Evolutionary conservation across 2,797 vertebrate genomes (phyloP), one percentile per base, ranked within the genome.

Genomic region (Gila robusta): DNA sequence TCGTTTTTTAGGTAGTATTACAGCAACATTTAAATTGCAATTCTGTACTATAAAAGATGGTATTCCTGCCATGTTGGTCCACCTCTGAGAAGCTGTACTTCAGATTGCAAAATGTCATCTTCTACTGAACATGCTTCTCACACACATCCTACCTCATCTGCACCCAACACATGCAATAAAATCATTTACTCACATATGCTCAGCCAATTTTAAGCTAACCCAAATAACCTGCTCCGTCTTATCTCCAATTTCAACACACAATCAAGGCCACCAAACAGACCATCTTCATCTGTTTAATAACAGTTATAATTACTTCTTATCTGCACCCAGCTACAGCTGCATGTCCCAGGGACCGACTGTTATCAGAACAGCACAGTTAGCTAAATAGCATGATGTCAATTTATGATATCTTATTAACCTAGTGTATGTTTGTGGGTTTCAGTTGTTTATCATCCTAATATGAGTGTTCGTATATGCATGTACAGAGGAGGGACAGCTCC

Each of bases 241-340:
- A 79, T 85, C 76, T 59, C 35, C n/a, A 44, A 78, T 79, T 26
- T 72, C 77, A 64, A 80, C 67, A 12, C 35, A 79, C 52, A 72
- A 80, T 80, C 54, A 80, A 0, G 14, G 11, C 28, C 77, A 37
- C 54, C 52, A 26, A 73, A 37, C 37, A 84, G 49, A 26, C 84
- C 64, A 88, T 88, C 73, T 69, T 82, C 67, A 85, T 85, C 66
- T 82, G 35, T 79, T 86, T 88, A 72, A 66, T 82, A 88, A 88
- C 44, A 56, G 80, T 69, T 66, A 70, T 82, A 82, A 88, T 88
- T 86, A 72, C 6, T 66, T 64, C 80, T 86, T 82, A 79, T 88
- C 83, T 79, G 66, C 70, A 79, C 32, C 19, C 52, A 39, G 64
- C 56, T 81, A 85, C 37, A 62, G 69, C 56, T 6, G 59, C 11